phyloP scores from a whole-genome alignment of 2,797 vertebrate genomes.

The Leptatherina wallacei region DNA sequence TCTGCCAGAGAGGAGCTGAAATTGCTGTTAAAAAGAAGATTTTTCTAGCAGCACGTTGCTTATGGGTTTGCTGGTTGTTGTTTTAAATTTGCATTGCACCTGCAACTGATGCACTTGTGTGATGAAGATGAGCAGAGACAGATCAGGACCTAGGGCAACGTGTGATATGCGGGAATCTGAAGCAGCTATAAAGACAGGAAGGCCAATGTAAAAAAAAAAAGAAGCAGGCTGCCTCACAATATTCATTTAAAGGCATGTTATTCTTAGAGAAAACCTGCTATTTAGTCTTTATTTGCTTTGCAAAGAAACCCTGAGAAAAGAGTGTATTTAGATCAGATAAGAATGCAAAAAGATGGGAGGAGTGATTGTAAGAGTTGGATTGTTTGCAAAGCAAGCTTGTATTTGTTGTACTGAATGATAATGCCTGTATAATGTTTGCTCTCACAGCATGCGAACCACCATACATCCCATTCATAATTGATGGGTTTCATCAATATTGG shows the following conservation, averaged over 20 bases:
- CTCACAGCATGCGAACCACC: slow-evolving; percentile 31
- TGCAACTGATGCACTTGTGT: slow-evolving; percentile 41
- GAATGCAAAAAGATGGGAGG: background rate
- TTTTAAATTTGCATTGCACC: slow-evolving; percentile 55
- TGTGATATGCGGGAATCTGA: slow-evolving; percentile 46
- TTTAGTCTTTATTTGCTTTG: background rate
- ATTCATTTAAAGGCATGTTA: background rate
- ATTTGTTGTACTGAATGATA: slow-evolving; percentile 42
- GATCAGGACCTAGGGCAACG: slow-evolving; percentile 48
- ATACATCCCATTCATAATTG: slow-evolving; percentile 64
- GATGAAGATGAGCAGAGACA: slow-evolving; percentile 64
- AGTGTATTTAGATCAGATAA: background rate
- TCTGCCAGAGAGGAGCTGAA: background rate
- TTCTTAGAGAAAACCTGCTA: background rate
- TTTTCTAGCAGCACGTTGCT: background rate
- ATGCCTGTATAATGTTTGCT: slow-evolving; percentile 45
- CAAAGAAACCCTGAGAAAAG: slow-evolving; percentile 2
- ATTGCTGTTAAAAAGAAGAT: slow-evolving; percentile 9
- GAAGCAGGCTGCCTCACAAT: slow-evolving; percentile 14
- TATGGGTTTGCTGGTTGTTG: slow-evolving; percentile 5
- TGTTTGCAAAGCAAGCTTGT: slow-evolving; percentile 11
- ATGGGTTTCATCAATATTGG: slow-evolving; percentile 63
- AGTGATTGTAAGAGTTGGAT: background rate
- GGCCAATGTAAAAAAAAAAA: background rate
- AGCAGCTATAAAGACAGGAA: slow-evolving; percentile 26